Evolutionary conservation across 2,113 vertebrate species (phyloP).

Genomic region (Oxygymnocypris stewartii): DNA sequence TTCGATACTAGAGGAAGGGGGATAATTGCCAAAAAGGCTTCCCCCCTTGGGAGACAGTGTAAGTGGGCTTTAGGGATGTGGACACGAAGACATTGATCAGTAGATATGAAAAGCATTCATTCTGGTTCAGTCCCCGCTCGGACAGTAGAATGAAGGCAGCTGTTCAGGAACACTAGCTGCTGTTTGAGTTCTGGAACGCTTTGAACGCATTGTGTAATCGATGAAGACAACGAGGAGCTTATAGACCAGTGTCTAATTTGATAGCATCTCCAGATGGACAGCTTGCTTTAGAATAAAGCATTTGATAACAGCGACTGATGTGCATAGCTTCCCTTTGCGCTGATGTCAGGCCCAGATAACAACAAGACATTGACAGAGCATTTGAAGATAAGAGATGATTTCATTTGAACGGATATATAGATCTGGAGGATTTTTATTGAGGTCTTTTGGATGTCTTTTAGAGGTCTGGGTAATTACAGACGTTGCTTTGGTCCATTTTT

Average conservation of each 20-base stretch:
- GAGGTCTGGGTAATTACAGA: neutral
- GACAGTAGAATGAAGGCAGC: constrained; percentile 18
- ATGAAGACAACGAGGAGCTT: constrained; percentile 25
- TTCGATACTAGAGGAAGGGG: constrained; percentile 35
- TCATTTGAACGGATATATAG: neutral
- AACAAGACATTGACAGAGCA: constrained; percentile 20
- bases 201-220: constrained; percentile 40
- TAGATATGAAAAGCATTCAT: constrained; percentile 44
- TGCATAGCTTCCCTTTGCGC: constrained; percentile 13
- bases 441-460: constrained; percentile 1
- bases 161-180: constrained; percentile 29
- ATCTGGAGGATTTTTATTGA: neutral
- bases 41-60: constrained; percentile 3
- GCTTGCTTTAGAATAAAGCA: constrained; percentile 42
- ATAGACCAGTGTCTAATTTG: constrained; percentile 34
- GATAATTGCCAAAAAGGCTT: constrained; percentile 29
- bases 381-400: constrained; percentile 11
- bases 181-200: constrained; percentile 25
- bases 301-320: constrained; percentile 31
- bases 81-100: constrained; percentile 31
- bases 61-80: constrained; percentile 38
- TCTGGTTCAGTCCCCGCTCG: neutral
- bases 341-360: constrained; percentile 38
- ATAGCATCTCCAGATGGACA: constrained; percentile 44
- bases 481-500: neutral